phyloP scores from a whole-genome alignment of 2,797 vertebrate genomes.

The Xenops minutus region DNA sequence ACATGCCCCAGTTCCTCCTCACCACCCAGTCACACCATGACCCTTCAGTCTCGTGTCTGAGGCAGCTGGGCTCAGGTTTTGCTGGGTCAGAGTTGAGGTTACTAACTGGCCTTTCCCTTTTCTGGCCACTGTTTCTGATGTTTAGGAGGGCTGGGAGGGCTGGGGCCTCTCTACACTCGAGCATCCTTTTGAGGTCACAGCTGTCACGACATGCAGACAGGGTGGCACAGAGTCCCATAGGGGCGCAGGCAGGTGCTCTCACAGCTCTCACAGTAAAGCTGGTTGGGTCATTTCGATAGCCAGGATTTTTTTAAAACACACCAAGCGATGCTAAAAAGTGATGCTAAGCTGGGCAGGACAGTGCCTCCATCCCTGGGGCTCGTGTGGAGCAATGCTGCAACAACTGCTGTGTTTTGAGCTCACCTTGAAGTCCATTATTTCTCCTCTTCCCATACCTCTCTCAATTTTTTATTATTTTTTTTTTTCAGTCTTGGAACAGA shows the following conservation, averaged over 20 bases:
- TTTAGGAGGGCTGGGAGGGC: not conserved
- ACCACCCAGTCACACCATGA: not conserved
- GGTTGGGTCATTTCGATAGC: not conserved
- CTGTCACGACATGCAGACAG: fast-evolving
- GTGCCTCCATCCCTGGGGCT: not conserved
- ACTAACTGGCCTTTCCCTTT: not conserved
- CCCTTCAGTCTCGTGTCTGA: not conserved
- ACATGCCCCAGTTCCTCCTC: not conserved
- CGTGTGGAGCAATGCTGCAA: fast-evolving
- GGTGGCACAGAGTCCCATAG: fast-evolving
- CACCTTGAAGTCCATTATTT: not conserved
- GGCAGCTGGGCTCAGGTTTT: not conserved
- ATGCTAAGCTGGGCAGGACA: not conserved
- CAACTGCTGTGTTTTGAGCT: not conserved
- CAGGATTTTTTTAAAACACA: not conserved
- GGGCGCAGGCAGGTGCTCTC: not conserved
- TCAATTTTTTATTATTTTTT: not conserved
- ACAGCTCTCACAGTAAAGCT: not conserved
- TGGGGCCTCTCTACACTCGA: not conserved
- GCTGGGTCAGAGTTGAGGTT: not conserved
- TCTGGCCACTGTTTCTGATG: not conserved
- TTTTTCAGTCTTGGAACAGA: not conserved
- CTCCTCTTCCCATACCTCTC: not conserved
- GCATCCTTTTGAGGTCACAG: not conserved
- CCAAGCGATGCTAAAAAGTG: not conserved